Evolutionary conservation across 1,140 invertebrate genomes (phyloP), one percentile per base, ranked within the genome.

Genomic region (Aethina tumida): DNA sequence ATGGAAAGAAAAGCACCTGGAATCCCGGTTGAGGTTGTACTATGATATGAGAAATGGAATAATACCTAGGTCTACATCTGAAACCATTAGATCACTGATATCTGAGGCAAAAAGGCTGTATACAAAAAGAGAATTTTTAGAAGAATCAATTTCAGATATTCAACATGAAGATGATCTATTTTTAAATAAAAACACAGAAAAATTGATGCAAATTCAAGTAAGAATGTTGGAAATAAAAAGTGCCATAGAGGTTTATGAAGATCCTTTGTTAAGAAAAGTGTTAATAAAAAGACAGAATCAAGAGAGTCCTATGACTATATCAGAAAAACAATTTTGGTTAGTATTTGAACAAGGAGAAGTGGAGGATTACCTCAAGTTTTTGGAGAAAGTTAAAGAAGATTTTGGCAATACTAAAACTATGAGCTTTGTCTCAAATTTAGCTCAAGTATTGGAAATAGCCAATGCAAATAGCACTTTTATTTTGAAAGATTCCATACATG

Each of bases 221-320:
- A 57, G 72, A 12, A 45, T 76, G 36, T 63, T 69, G 24, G 66
- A 75, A 54, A 77, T 76, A 20, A 70, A 69, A 39, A 65, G 61
- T 10, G 73, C 77, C 43, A 66, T 77, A 44, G 71, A 75, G 36
- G 60, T 76, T 6, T 47, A 74, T 0, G 73, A 77, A 50, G 75
- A 76, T 58, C 68, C 72, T 2, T 60, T 65, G 2, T 66, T 75
- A 57, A 60, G 74, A 26, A 60, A 66, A 4, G 64, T 73, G 24
- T 60, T 59, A 13, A 49, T 49, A 6, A 57, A 42, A 38, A 53
- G 43, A 19, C 44, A 52, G 29, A 54, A 43, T 33, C 38, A 31
- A 58, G 37, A 44, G 5, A 44, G 44, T 34, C 37, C 20, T 41
- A 41, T 43, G 35, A 20, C 27, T 20, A 28, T 41, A 13, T 16